Evolutionary conservation across 2,797 vertebrate genomes (phyloP).

Genomic region (Sebastiscus albofasciatus): DNA sequence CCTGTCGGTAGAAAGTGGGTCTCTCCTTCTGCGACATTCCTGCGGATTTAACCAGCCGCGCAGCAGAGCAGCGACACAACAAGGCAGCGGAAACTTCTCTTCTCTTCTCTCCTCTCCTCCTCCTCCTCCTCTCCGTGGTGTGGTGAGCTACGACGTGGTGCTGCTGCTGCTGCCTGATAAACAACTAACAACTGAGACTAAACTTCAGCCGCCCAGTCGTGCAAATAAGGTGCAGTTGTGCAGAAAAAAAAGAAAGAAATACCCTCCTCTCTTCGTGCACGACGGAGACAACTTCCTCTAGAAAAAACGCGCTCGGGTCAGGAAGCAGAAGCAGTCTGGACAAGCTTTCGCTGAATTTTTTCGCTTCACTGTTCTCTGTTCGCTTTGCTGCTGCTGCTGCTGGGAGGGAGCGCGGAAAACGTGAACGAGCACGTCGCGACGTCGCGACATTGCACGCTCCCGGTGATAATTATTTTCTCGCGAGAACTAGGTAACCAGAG

Average conservation of each 20-base stretch:
- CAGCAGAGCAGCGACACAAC: conserved; percentile 68
- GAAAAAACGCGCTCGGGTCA: conserved; percentile 17
- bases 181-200: conserved; percentile 5
- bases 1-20: conserved; percentile 92
- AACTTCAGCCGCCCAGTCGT: conserved; percentile 11
- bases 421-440: conserved; percentile 49
- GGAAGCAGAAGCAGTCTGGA: conserved; percentile 54
- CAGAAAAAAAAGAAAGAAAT: conserved; percentile 21
- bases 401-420: conserved; percentile 44
- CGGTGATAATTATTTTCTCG: conserved; percentile 51
- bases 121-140: conserved; percentile 39
- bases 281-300: conserved; percentile 53
- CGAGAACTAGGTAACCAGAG: conserved; percentile 64
- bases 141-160: conserved; percentile 29
- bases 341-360: conserved; percentile 58
- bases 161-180: conserved; percentile 23
- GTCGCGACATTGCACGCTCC: conserved; percentile 46
- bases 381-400: background rate
- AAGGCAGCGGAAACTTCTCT: conserved; percentile 79
- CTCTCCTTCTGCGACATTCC: conserved; percentile 88
- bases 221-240: conserved; percentile 12
- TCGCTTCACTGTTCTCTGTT: conserved; percentile 47
- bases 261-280: conserved; percentile 43
- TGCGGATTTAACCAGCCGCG: conserved; percentile 65
- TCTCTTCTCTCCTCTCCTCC: conserved; percentile 45